Percentiles rank a stretch among this genome's conserved stretches.
These are phyloP conservation scores for Rhinella marina DNA, from an alignment of 2,797 vertebrate genomes.

Conservation along the genomic window DNA sequence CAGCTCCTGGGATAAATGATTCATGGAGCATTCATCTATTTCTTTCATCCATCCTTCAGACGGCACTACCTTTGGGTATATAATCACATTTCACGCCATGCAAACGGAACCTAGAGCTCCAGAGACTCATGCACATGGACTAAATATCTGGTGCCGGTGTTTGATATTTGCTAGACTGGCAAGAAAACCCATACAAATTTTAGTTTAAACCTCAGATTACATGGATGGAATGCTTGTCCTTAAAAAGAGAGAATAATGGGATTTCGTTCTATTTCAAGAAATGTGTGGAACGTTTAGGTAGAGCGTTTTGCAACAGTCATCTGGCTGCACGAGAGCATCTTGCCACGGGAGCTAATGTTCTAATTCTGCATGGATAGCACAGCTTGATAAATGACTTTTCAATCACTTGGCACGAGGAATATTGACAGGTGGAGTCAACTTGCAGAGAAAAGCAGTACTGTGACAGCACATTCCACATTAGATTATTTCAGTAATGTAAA, in stretches of 20 bases:
- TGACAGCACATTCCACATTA: slow-evolving; percentile 22
- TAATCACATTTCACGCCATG: slow-evolving; percentile 55
- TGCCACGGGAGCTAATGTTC: slow-evolving; percentile 6
- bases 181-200: slow-evolving; percentile 18
- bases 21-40: slow-evolving; percentile 52
- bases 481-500: not conserved
- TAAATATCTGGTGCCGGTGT: slow-evolving; percentile 28
- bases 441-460: slow-evolving; percentile 21
- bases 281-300: not conserved
- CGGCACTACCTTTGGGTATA: slow-evolving; percentile 51
- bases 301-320: not conserved
- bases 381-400: slow-evolving; percentile 39
- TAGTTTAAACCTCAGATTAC: not conserved
- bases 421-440: slow-evolving; percentile 49
- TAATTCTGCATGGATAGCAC: slow-evolving; percentile 17
- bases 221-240: not conserved
- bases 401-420: slow-evolving; percentile 33
- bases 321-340: not conserved
- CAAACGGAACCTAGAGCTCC: slow-evolving; percentile 32
- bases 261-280: not conserved
- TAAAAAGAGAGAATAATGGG: not conserved
- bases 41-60: slow-evolving; percentile 59
- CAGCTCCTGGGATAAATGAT: slow-evolving; percentile 56
- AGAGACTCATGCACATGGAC: slow-evolving; percentile 27
- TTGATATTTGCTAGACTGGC: slow-evolving; percentile 28